Evolutionary conservation across 2,113 vertebrate genomes (phyloP).

Genomic region (Rhea pennata): DNA sequence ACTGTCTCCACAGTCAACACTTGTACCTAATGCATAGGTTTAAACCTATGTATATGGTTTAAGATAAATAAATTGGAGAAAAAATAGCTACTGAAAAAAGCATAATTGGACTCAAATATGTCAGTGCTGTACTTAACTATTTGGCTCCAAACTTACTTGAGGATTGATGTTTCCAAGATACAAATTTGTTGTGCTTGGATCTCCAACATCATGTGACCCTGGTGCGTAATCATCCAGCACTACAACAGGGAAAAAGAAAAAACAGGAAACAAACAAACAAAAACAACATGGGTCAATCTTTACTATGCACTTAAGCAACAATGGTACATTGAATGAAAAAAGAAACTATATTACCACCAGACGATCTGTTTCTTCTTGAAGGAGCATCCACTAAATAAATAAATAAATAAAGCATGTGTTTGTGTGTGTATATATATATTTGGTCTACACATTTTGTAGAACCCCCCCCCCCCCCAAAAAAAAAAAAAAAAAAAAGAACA

Average conservation of each 20-base stretch:
- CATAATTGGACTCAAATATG: neutral
- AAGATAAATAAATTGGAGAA: neutral
- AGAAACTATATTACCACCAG: conserved; percentile 91
- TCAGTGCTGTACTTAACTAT: neutral
- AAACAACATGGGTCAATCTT: conserved; percentile 41
- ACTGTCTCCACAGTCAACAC: neutral
- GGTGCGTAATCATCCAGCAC: conserved; percentile 97
- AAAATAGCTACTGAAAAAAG: neutral
- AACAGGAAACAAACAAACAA: neutral
- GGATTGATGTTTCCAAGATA: conserved; percentile 99
- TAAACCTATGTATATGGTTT: neutral
- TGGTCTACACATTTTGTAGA: conserved; percentile 32
- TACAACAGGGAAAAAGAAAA: conserved; percentile 67
- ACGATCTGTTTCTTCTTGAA: conserved; percentile 96
- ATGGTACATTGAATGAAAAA: conserved; percentile 41
- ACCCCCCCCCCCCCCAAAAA: neutral
- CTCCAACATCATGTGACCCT: conserved; percentile 97
- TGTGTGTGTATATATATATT: neutral
- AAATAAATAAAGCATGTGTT: neutral
- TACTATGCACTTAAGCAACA: conserved; percentile 17
- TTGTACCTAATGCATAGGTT: neutral
- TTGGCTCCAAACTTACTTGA: conserved; percentile 80
- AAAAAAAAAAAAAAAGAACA: conserved; percentile 45
- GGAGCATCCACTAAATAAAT: conserved; percentile 92
- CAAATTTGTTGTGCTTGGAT: conserved; percentile 97